Conservation (phyloP, 2,113 vertebrate species). For the Nothoprocta pentlandii region DNA sequence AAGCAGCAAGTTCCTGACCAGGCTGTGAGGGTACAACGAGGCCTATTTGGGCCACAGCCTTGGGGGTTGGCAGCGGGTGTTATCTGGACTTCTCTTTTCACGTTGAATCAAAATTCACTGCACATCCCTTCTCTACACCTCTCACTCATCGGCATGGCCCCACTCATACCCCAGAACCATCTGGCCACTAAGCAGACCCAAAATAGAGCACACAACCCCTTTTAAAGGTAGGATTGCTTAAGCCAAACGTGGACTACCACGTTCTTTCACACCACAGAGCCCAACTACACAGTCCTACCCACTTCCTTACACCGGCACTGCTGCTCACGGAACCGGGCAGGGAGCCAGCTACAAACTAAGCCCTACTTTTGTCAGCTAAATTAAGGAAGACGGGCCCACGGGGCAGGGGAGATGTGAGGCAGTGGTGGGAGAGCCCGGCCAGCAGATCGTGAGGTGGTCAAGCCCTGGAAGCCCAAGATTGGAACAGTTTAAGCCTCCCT, state of each 20-base stretch:
- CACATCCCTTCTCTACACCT: not conserved
- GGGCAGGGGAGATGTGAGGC: not conserved
- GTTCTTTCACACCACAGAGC: not conserved
- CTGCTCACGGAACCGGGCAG: fast-evolving
- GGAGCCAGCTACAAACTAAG: not conserved
- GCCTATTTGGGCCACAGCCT: not conserved
- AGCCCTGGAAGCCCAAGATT: not conserved
- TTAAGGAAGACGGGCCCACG: not conserved
- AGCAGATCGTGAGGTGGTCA: not conserved
- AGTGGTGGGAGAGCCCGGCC: not conserved
- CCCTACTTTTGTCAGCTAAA: not conserved
- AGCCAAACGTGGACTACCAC: not conserved
- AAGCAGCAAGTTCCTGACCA: not conserved
- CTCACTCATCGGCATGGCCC: not conserved
- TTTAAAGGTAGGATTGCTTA: not conserved
- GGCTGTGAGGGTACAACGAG: not conserved
- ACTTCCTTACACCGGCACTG: not conserved
- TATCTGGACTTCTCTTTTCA: not conserved
- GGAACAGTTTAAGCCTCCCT: not conserved
- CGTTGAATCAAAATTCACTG: not conserved
- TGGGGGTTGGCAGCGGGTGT: not conserved
- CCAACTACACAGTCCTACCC: not conserved
- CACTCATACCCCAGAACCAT: not conserved
- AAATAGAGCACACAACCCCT: not conserved
- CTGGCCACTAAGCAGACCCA: not conserved